Percentiles rank a stretch among this genome's conserved stretches.
Evolutionary conservation across 2,797 vertebrate genomes (phyloP).

Genomic region (Dendrocincla tyrannina): DNA sequence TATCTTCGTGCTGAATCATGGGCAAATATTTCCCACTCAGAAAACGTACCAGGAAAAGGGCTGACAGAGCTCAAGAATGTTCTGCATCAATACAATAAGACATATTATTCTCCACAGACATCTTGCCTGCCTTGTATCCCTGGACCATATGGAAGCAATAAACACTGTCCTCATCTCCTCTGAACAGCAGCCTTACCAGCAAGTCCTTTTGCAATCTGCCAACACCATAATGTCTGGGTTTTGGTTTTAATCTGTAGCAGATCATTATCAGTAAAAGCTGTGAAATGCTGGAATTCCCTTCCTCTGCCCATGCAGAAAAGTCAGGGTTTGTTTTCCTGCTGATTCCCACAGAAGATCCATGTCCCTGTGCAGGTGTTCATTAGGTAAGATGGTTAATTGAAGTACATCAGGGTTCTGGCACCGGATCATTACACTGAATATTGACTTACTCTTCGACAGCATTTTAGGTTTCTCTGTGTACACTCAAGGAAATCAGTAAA

Average conservation of each 20-base stretch:
- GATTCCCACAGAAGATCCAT: background rate
- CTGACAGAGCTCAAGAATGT: background rate
- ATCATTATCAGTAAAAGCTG: constrained; percentile 59
- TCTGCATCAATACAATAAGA: background rate
- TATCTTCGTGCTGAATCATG: background rate
- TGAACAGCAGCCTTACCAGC: constrained; percentile 61
- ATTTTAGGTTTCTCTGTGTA: background rate
- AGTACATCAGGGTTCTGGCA: background rate
- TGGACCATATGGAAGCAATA: constrained; percentile 64
- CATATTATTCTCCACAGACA: constrained; percentile 1
- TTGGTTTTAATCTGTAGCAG: constrained; percentile 58
- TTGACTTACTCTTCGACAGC: background rate
- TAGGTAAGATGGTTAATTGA: background rate
- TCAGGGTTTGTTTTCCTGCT: background rate
- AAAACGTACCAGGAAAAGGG: background rate
- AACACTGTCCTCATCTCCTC: constrained; percentile 44
- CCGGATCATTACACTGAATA: background rate
- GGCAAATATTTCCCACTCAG: background rate
- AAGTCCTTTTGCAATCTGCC: constrained; percentile 65
- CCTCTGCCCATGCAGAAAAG: background rate
- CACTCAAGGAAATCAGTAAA: background rate
- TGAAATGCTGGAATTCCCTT: constrained; percentile 49
- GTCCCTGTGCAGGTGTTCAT: background rate
- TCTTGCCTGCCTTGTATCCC: background rate
- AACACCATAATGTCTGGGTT: constrained; percentile 49